Evolutionary conservation across 2,797 vertebrate genomes (phyloP).

Genomic region (Sebastes itinus): DNA sequence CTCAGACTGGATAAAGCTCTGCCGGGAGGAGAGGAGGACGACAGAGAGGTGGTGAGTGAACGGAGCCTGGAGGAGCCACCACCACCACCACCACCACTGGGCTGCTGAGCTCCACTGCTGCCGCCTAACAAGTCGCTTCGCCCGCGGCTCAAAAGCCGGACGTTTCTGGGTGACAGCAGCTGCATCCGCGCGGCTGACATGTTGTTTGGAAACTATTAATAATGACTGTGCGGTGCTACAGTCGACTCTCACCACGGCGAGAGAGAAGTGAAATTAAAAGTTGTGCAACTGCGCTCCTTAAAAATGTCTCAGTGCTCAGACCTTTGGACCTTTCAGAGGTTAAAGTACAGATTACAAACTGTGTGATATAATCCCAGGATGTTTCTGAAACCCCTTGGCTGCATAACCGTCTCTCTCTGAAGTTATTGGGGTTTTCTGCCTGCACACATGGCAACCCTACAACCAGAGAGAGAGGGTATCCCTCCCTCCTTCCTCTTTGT

Average conservation of each 20-base stretch:
- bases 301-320: constrained; percentile 35
- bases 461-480: not conserved
- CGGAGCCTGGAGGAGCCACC: constrained; percentile 14
- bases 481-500: constrained; percentile 43
- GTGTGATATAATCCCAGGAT: not conserved
- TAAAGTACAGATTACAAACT: not conserved
- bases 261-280: not conserved
- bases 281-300: constrained; percentile 20
- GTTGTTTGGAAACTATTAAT: not conserved
- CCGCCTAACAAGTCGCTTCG: constrained; percentile 37
- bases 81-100: not conserved
- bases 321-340: constrained; percentile 59
- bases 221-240: not conserved
- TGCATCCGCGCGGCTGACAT: constrained; percentile 66
- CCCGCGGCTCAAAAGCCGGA: constrained; percentile 40
- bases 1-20: constrained; percentile 77
- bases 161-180: constrained; percentile 50
- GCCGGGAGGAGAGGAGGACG: constrained; percentile 47
- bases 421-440: not conserved
- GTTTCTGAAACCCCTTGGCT: not conserved
- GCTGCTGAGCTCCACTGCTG: constrained; percentile 9
- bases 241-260: not conserved
- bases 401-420: not conserved
- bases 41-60: constrained; percentile 64
- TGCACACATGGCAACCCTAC: constrained; percentile 39